Evolutionary conservation across 2,797 vertebrate species (phyloP).

Genomic region (Sebastes alutus): DNA sequence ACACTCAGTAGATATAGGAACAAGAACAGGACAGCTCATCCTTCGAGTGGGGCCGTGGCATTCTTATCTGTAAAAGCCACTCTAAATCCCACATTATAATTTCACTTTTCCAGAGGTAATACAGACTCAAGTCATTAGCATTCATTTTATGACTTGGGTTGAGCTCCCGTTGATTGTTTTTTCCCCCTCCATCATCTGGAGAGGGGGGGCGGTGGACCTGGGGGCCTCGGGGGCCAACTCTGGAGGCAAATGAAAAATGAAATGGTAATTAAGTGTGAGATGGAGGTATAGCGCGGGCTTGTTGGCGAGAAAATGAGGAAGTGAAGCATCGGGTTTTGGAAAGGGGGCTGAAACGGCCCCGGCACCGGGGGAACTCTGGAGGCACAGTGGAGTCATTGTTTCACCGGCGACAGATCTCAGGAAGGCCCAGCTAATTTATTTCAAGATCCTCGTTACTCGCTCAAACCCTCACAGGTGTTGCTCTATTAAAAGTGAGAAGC

Average conservation of each 20-base stretch:
- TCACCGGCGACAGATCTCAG: slow-evolving; percentile 70
- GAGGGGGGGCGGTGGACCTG: not conserved
- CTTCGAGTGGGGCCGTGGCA: not conserved
- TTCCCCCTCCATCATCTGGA: slow-evolving; percentile 28
- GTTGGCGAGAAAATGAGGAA: slow-evolving; percentile 35
- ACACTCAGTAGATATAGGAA: not conserved
- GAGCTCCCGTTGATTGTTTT: slow-evolving; percentile 54
- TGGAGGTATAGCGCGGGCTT: slow-evolving; percentile 28
- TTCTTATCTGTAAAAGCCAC: slow-evolving; percentile 21
- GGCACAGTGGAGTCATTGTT: slow-evolving; percentile 56
- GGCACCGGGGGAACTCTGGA: not conserved
- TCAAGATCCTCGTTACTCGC: slow-evolving; percentile 61
- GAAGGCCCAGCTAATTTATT: slow-evolving; percentile 83
- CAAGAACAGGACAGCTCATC: not conserved
- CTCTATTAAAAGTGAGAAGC: slow-evolving; percentile 85
- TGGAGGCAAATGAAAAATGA: slow-evolving; percentile 70
- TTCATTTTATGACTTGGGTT: slow-evolving; percentile 40
- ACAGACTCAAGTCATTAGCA: slow-evolving; percentile 48
- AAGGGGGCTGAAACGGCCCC: slow-evolving; percentile 19
- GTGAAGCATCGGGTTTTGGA: slow-evolving; percentile 28
- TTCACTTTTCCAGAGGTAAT: slow-evolving; percentile 37
- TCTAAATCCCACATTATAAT: slow-evolving; percentile 22
- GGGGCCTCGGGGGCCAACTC: slow-evolving; percentile 28
- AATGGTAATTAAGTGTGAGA: slow-evolving; percentile 68
- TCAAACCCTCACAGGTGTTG: slow-evolving; percentile 71